A percentile compares a stretch with the other conserved stretches of the same genome.
phyloP scores from a whole-genome alignment of 1,140 invertebrate species.

The Temnothorax nylanderi region DNA sequence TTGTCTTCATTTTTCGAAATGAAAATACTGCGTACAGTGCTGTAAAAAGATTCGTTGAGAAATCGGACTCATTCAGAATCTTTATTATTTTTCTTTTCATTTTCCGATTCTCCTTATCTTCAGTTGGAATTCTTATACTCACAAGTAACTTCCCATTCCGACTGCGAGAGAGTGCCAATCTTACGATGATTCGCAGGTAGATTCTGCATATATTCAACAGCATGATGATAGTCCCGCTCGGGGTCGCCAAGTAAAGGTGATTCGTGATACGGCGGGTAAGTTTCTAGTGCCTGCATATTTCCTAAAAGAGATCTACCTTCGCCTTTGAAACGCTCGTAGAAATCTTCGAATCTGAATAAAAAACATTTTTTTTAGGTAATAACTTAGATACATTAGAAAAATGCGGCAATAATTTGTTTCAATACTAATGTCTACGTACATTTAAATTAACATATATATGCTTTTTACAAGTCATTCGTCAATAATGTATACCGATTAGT shows the following conservation, averaged over 20 bases:
- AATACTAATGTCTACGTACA: neutral
- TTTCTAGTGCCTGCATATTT: constrained; percentile 90
- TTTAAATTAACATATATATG: neutral
- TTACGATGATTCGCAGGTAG: constrained; percentile 80
- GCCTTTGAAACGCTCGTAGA: constrained; percentile 89
- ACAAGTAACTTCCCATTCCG: constrained; percentile 98
- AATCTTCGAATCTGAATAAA: constrained; percentile 91
- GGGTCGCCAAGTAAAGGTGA: constrained; percentile 86
- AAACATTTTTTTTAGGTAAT: constrained; percentile 76
- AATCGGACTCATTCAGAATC: constrained; percentile 4
- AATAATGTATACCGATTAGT: neutral
- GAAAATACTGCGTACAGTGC: constrained; percentile 94
- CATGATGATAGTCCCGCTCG: constrained; percentile 91
- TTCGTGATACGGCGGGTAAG: constrained; percentile 85
- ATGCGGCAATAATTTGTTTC: neutral
- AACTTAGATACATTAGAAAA: too few relatives aligned
- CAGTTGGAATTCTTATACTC: constrained; percentile 83
- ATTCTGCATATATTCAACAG: constrained; percentile 87
- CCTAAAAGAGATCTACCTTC: constrained; percentile 85
- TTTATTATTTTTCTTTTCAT: constrained; percentile 30
- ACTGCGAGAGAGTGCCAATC: constrained; percentile 93
- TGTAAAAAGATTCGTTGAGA: constrained; percentile 85
- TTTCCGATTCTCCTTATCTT: constrained; percentile 21
- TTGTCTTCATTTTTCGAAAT: constrained; percentile 92
- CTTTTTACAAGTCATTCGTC: neutral